Base-by-base conservation (phyloP, 2,113 vertebrate genomes). In the Argyrosomus japonicus region DNA sequence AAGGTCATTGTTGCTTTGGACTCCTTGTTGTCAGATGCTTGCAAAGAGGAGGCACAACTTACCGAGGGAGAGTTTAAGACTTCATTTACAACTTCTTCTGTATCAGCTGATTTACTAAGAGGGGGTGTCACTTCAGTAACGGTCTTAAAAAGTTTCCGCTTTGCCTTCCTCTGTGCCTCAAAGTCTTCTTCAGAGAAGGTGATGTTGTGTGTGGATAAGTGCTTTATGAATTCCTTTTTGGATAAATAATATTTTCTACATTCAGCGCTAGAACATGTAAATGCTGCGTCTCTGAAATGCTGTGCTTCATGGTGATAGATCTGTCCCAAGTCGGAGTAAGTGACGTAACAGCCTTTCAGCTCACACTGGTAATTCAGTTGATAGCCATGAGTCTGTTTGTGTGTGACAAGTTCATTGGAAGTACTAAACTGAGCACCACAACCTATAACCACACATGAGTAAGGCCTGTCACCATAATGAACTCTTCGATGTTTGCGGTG, bases 251-350 rank as follows among this genome's bases (percentile, higher is more conserved):
- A 99, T 65, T 97, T 98, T 85, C 95, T 97, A 93, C 98, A 99
- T 18, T 96, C 96, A 6, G 93, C 89, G 47, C 95, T 95, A 6
- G 92, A 96, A 87, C 98, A 99, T 4, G 95, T 97, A 50, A 97
- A 99, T 0, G 98, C 97, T 0, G 98, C 97, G 61, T 99, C 97
- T 76, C 98, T 95, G 92, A 99, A 99, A 88, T 99, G 98, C 92
- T 99, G 97, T 12, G 98, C 98, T 93, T 99, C 98, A 0, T 99
- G 98, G 81, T 99, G 98, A 92, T 99, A 99, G 6, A 99, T 96
- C 67, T 98, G 97, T 53, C 96, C 97, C 27, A 99, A 88, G 83
- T 99, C 98, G 63, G 97, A 97, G 90, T 97, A 99, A 21, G 97
- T 96, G 50, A 98, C 94, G 32, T 95, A 96, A 61, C 98, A 99